A percentile compares a stretch with the other conserved stretches of the same genome.
phyloP scores from a whole-genome alignment of 1,140 invertebrate species.

The Aricia agestis region DNA sequence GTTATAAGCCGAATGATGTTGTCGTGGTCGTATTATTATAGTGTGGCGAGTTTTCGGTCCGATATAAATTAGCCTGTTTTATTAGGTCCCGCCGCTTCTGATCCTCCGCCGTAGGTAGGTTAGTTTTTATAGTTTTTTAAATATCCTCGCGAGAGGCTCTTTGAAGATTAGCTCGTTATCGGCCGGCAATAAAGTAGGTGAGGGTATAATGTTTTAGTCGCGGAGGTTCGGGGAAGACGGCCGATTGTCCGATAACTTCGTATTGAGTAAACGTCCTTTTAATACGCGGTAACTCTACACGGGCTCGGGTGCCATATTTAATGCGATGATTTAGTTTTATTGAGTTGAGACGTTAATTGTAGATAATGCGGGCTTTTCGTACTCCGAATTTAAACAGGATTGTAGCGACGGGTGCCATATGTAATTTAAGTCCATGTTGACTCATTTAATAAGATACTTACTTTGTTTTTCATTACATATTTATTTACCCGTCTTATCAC shows the following conservation, averaged over 20 bases:
- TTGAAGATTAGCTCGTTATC: conserved; percentile 65
- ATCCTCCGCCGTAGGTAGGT: conserved; percentile 41
- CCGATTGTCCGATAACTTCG: conserved; percentile 38
- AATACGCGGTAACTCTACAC: conserved; percentile 23
- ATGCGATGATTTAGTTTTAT: conserved; percentile 25
- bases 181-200: conserved; percentile 57
- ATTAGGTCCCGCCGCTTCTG: conserved; percentile 51
- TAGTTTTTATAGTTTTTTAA: conserved; percentile 58
- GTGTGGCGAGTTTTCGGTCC: conserved; percentile 41
- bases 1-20: conserved; percentile 51
- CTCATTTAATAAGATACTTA: not conserved
- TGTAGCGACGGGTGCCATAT: not conserved
- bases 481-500: too few species aligned
- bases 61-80: conserved; percentile 63
- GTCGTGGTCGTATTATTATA: conserved; percentile 52
- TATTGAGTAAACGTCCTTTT: conserved; percentile 25
- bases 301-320: conserved; percentile 21
- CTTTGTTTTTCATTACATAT: not conserved
- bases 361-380: conserved; percentile 8
- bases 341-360: conserved; percentile 17
- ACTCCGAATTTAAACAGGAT: not conserved
- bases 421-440: not conserved
- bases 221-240: conserved; percentile 33
- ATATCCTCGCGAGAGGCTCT: conserved; percentile 47
- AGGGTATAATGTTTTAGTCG: conserved; percentile 29